A percentile compares a stretch with the other conserved stretches of the same genome.
Conservation (phyloP, 2,113 vertebrate genomes). For the Noctilio leporinus region DNA sequence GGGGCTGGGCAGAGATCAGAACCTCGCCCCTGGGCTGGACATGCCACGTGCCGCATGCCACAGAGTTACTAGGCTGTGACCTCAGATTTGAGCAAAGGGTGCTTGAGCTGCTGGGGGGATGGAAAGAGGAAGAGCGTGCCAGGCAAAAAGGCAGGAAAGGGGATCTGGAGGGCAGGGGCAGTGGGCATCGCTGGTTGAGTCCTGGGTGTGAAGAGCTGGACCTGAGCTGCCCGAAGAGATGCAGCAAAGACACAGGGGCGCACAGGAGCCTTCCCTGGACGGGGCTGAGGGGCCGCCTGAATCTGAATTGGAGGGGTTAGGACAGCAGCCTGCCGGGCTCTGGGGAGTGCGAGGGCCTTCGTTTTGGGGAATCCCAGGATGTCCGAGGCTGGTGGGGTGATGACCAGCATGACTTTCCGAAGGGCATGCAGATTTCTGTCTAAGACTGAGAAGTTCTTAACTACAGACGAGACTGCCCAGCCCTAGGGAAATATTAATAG, state of each 20-base stretch:
- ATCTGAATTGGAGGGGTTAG: not conserved
- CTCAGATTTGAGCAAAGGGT: not conserved
- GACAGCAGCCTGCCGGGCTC: not conserved
- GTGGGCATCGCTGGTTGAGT: not conserved
- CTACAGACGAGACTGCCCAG: not conserved
- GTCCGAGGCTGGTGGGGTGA: not conserved
- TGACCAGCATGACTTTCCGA: not conserved
- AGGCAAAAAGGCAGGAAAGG: too few species aligned
- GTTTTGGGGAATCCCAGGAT: not conserved
- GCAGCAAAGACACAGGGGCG: not conserved
- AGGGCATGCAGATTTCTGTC: not conserved
- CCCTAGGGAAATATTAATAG: not conserved
- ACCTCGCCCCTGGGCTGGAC: not conserved
- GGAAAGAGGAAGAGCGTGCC: not conserved
- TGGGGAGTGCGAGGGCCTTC: not conserved
- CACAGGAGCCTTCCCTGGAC: not conserved
- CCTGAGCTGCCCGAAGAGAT: not conserved
- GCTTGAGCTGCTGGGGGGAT: not conserved
- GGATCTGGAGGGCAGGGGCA: not conserved
- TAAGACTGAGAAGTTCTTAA: not conserved
- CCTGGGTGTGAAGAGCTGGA: not conserved
- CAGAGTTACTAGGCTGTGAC: not conserved
- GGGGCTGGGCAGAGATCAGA: not conserved
- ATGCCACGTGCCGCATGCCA: accelerated
- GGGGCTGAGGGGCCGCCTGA: not conserved